Evolutionary conservation across 2,113 vertebrate genomes (phyloP).

Genomic region (Charina bottae): DNA sequence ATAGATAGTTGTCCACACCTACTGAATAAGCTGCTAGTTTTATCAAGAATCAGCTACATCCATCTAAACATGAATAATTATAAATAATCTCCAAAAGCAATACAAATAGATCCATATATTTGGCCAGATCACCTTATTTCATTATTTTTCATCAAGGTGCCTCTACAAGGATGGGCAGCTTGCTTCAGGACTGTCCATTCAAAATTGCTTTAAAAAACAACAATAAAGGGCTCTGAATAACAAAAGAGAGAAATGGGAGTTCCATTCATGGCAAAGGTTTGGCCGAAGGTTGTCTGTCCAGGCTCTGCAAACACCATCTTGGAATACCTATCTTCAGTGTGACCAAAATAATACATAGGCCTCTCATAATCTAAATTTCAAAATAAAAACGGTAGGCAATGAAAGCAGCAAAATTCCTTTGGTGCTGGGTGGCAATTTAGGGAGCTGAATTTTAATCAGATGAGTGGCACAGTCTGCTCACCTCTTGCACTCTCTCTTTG

Average conservation of each 20-base stretch:
- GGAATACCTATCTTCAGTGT: constrained; percentile 6
- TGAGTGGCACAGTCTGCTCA: constrained; percentile 63
- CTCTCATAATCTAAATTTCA: constrained; percentile 46
- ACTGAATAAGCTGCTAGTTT: neutral
- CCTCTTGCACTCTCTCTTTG: constrained; percentile 60
- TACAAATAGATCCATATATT: neutral
- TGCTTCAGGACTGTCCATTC: neutral
- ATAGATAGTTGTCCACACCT: neutral
- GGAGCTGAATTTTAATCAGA: constrained; percentile 63
- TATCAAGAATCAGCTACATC: neutral
- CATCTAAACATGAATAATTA: neutral
- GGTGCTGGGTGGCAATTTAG: constrained; percentile 43
- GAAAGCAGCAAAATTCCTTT: constrained; percentile 51
- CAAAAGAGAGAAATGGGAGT: neutral
- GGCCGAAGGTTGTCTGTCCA: neutral
- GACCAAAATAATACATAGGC: neutral
- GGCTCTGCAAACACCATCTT: constrained; percentile 26
- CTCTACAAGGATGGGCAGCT: neutral
- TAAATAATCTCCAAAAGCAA: neutral
- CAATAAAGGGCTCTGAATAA: neutral
- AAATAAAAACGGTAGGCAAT: neutral
- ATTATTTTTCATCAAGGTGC: neutral
- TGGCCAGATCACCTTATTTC: neutral
- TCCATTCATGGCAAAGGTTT: neutral
- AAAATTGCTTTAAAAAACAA: neutral